These are phyloP conservation scores for Phalacrocorax brasilianus DNA, from an alignment of 2,113 vertebrate species.

Conservation along the genomic window DNA sequence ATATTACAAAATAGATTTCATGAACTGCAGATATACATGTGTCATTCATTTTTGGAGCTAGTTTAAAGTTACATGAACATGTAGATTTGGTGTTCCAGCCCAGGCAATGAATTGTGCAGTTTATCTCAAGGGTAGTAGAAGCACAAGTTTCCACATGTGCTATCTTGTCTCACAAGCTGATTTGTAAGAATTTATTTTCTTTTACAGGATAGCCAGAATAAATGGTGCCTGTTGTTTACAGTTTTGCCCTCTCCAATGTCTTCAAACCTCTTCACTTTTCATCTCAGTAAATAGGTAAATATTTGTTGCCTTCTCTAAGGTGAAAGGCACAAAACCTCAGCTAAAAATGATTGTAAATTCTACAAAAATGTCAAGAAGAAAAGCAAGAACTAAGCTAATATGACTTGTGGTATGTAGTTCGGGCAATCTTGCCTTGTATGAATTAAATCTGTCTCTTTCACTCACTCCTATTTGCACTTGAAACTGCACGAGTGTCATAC, in stretches of 20 bases:
- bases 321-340: not conserved
- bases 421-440: not conserved
- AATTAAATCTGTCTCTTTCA: slow-evolving; percentile 12
- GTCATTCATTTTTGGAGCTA: not conserved
- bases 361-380: not conserved
- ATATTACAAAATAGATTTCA: not conserved
- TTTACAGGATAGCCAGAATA: not conserved
- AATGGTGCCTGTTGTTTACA: not conserved
- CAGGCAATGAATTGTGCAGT: not conserved
- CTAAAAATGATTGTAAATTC: not conserved
- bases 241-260: not conserved
- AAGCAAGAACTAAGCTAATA: not conserved
- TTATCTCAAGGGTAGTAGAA: not conserved
- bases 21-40: not conserved
- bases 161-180: not conserved
- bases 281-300: not conserved
- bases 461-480: not conserved
- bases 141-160: not conserved
- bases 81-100: not conserved
- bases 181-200: not conserved
- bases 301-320: not conserved
- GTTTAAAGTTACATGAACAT: not conserved
- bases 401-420: not conserved
- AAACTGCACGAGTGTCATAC: not conserved
- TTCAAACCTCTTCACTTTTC: not conserved